phyloP scores from a whole-genome alignment of 2,113 vertebrate species.

The Anarhynchus alexandrinus region DNA sequence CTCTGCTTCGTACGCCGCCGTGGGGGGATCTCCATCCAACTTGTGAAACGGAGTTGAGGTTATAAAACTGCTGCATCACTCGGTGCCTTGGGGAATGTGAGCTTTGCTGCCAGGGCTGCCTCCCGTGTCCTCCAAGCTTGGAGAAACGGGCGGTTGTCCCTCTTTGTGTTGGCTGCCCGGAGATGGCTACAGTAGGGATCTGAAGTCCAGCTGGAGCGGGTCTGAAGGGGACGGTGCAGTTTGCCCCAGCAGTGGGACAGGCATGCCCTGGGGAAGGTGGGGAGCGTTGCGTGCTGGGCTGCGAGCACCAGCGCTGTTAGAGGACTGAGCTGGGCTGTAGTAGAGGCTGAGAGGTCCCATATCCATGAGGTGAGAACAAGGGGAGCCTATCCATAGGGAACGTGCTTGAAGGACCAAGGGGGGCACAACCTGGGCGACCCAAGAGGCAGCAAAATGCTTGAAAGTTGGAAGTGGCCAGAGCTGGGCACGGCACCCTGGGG shows the following conservation, averaged over 20 bases:
- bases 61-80: neutral
- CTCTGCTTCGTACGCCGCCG: rapidly evolving
- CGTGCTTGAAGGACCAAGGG: neutral
- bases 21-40: neutral
- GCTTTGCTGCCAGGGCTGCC: neutral
- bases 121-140: neutral
- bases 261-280: too few species aligned
- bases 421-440: neutral
- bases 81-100: rapidly evolving
- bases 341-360: neutral
- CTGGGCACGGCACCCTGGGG: neutral
- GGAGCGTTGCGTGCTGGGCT: too few species aligned
- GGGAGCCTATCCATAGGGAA: neutral
- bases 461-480: neutral
- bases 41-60: neutral
- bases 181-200: neutral
- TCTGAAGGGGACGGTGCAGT: neutral
- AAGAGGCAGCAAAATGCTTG: neutral
- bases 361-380: neutral
- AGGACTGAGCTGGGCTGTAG: neutral
- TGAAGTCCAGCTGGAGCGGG: rapidly evolving
- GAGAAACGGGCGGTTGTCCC: neutral
- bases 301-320: too few species aligned
- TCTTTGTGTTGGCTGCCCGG: neutral
- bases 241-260: neutral